These are phyloP conservation scores for Solea senegalensis DNA, from an alignment of 2,113 vertebrate genomes.

Conservation along the genomic window DNA sequence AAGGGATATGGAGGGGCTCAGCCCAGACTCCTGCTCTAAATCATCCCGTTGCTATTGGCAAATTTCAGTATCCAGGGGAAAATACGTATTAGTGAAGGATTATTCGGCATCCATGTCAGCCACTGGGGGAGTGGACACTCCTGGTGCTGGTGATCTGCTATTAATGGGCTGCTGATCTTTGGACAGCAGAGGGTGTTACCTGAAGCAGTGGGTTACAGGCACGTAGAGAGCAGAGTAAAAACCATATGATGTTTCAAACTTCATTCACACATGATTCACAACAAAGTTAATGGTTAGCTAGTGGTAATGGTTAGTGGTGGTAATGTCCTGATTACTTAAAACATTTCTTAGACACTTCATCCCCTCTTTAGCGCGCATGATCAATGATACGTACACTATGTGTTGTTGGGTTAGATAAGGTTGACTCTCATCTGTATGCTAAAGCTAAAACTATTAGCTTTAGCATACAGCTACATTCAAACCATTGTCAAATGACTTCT, in stretches of 20 bases:
- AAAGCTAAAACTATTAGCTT: too few relatives aligned
- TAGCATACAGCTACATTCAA: too few relatives aligned
- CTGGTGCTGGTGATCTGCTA: constrained; percentile 25
- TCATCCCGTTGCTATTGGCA: constrained; percentile 36
- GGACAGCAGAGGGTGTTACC: constrained; percentile 7
- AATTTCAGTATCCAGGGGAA: constrained; percentile 39
- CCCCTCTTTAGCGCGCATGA: too few relatives aligned
- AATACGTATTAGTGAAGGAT: constrained; percentile 51
- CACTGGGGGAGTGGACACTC: constrained; percentile 24
- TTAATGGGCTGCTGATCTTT: constrained; percentile 32
- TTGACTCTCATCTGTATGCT: too few relatives aligned
- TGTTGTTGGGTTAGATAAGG: too few relatives aligned
- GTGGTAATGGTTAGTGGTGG: too few relatives aligned
- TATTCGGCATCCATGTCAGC: constrained; percentile 38
- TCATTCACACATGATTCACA: too few relatives aligned
- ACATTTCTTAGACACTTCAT: too few relatives aligned
- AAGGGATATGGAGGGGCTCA: constrained; percentile 42
- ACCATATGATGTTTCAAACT: background rate
- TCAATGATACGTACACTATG: too few relatives aligned
- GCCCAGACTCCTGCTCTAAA: constrained; percentile 36
- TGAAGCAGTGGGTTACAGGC: constrained; percentile 17
- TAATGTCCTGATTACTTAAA: too few relatives aligned
- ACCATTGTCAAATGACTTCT: too few relatives aligned
- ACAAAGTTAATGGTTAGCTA: too few relatives aligned
- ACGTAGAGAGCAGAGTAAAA: background rate